These are phyloP conservation scores for cat (Felis catus) DNA, from an alignment of 2,113 vertebrate species.

Conservation along the genomic window F.catus_Fca126_mat1.0 CM031414.1:51684001-51684500, in stretches of 20 bases:
- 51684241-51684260: too few relatives aligned
- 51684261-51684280: too few relatives aligned
- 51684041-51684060: not conserved
- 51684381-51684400: too few relatives aligned
- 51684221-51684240: not conserved
- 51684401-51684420: not conserved
- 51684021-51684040: not conserved
- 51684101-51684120: not conserved
- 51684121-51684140: not conserved
- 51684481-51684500: not conserved
- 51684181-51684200: not conserved
- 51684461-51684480: not conserved
- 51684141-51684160: not conserved
- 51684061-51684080: not conserved
- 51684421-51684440: not conserved
- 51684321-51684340: not conserved
- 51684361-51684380: too few relatives aligned
- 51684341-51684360: not conserved
- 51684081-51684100: not conserved
- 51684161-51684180: not conserved
- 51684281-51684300: too few relatives aligned
- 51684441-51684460: not conserved
- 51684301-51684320: too few relatives aligned
- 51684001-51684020: not conserved
- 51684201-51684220: not conserved